Evolutionary conservation across 2,113 vertebrate genomes (phyloP).

Genomic region (Amphilophus citrinellus): DNA sequence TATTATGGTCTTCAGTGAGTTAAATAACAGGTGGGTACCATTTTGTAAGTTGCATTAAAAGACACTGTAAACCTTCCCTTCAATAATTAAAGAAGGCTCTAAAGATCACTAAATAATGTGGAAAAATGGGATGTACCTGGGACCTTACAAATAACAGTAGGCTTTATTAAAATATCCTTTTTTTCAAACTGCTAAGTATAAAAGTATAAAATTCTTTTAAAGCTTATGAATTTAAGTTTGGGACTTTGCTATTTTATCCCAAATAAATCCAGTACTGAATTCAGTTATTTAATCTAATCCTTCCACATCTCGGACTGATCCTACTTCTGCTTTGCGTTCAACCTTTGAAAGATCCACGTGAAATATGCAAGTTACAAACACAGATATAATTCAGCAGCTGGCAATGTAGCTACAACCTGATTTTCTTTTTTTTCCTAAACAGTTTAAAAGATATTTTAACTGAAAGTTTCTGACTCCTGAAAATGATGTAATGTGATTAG

Average conservation of each 20-base stretch:
- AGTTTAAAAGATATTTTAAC: not conserved
- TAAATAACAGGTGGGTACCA: slow-evolving; percentile 2
- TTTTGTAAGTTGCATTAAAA: not conserved
- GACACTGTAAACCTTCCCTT: not conserved
- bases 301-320: not conserved
- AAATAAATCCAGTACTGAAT: not conserved
- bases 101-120: too few species aligned
- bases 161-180: not conserved
- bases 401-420: too few species aligned
- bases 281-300: not conserved
- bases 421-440: too few species aligned
- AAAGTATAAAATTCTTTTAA: not conserved
- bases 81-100: too few species aligned
- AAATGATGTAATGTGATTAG: not conserved
- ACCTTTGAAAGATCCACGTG: not conserved
- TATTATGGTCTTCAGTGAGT: not conserved
- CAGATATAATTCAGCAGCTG: too few species aligned
- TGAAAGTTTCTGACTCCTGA: not conserved
- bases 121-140: not conserved
- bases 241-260: not conserved
- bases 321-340: not conserved
- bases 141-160: not conserved
- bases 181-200: too few species aligned
- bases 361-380: not conserved
- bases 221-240: not conserved